Percentiles rank a stretch among this genome's conserved stretches.
These are phyloP conservation scores for Anagrus nilaparvatae DNA, from an alignment of 1,140 invertebrate genomes.

Conservation along the genomic window DNA sequence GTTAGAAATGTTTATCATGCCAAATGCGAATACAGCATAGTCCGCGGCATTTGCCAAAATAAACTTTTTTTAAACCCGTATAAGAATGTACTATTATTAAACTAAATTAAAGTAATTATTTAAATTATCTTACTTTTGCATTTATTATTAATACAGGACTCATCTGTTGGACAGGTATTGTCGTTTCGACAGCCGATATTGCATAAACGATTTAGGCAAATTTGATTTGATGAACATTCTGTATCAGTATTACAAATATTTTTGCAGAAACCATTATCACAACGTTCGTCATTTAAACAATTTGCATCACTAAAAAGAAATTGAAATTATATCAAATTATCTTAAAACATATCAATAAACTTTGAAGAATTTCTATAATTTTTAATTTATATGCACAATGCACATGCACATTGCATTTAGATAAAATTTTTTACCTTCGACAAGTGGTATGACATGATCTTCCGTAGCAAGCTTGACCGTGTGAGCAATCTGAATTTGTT, in stretches of 20 bases:
- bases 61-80: neutral
- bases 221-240: conserved; percentile 67
- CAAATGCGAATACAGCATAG: too few species aligned
- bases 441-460: conserved; percentile 65
- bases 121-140: conserved; percentile 65
- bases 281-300: conserved; percentile 75
- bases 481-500: conserved; percentile 52
- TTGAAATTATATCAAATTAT: conserved; percentile 8
- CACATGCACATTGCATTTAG: conserved; percentile 13
- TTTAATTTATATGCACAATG: neutral
- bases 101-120: neutral
- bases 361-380: conserved; percentile 1
- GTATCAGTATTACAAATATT: conserved; percentile 75
- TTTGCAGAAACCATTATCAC: conserved; percentile 69
- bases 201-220: conserved; percentile 78
- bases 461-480: conserved; percentile 60
- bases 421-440: conserved; percentile 45
- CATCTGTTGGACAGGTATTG: conserved; percentile 58
- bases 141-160: conserved; percentile 73
- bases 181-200: conserved; percentile 75
- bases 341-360: neutral
- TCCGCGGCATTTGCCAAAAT: too few species aligned
- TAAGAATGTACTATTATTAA: conserved; percentile 4
- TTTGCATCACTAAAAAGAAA: conserved; percentile 57
- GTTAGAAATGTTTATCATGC: too few species aligned